These are phyloP conservation scores for Festucalex cinctus DNA, from an alignment of 2,113 vertebrate species.

Conservation along the genomic window DNA sequence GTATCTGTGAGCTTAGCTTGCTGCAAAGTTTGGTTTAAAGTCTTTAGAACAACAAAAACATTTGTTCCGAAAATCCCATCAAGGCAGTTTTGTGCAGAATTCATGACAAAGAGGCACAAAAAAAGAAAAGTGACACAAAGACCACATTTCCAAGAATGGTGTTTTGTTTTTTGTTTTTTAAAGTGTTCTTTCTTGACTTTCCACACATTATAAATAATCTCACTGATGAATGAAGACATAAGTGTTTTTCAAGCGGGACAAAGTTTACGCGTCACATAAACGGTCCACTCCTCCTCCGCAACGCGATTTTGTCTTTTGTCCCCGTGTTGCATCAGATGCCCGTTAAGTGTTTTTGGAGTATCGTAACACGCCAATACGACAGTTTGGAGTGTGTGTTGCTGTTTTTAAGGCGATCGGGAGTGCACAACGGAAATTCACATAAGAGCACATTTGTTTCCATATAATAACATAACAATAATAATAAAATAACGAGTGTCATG, in stretches of 20 bases:
- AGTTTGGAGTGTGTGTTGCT: not conserved
- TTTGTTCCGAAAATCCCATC: not conserved
- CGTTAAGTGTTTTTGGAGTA: not conserved
- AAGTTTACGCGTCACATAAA: not conserved
- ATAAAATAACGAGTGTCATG: not conserved
- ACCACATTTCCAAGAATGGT: not conserved
- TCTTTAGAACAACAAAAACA: not conserved
- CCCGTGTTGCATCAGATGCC: not conserved
- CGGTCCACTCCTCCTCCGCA: not conserved
- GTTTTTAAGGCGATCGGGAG: not conserved
- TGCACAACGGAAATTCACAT: not conserved
- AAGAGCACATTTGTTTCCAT: not conserved
- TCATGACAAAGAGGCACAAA: not conserved
- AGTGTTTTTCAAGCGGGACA: not conserved
- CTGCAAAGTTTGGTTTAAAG: not conserved
- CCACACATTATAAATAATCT: not conserved
- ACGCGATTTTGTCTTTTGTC: not conserved
- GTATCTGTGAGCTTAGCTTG: not conserved
- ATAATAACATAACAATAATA: not conserved
- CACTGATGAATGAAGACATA: not conserved
- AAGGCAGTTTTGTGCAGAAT: not conserved
- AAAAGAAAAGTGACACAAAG: not conserved
- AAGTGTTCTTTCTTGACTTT: not conserved
- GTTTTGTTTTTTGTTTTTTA: not conserved
- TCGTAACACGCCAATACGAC: not conserved